A percentile compares a stretch with the other conserved stretches of the same genome.
Evolutionary conservation across 2,797 vertebrate genomes (phyloP).

Genomic region (Poecilia gillii): DNA sequence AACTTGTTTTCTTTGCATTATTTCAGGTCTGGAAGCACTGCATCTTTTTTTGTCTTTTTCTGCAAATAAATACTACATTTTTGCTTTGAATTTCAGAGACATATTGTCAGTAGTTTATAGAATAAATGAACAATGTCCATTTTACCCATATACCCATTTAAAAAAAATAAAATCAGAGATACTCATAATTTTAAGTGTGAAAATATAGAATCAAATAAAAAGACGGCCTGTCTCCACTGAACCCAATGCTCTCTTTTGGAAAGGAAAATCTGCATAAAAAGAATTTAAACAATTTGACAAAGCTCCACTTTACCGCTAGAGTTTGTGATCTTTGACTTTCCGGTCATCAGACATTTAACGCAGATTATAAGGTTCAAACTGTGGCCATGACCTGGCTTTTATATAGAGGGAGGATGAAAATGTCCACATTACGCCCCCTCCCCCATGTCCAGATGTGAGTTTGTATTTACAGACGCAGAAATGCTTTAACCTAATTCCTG

Average conservation of each 20-base stretch:
- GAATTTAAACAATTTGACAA: not conserved
- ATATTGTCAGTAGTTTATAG: too few species aligned
- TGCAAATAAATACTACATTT: too few species aligned
- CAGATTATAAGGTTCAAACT: conserved; percentile 10
- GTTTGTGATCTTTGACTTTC: not conserved
- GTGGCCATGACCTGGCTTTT: conserved; percentile 1
- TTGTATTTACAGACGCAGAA: not conserved
- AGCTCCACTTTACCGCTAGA: not conserved
- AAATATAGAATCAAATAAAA: not conserved
- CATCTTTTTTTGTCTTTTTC: too few species aligned
- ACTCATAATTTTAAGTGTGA: too few species aligned
- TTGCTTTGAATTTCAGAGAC: too few species aligned
- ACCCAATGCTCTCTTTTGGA: not conserved
- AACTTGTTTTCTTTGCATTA: too few species aligned
- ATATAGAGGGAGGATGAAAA: not conserved
- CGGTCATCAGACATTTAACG: not conserved
- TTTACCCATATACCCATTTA: too few species aligned
- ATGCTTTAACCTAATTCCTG: conserved; percentile 16
- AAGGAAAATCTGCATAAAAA: not conserved
- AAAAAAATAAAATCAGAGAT: too few species aligned
- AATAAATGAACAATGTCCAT: too few species aligned
- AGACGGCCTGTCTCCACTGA: not conserved
- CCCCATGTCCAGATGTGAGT: not conserved
- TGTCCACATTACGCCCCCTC: not conserved
- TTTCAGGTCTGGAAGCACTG: too few species aligned